Conservation (phyloP, 1,140 invertebrate genomes). For the Bombus balteatus region DNA sequence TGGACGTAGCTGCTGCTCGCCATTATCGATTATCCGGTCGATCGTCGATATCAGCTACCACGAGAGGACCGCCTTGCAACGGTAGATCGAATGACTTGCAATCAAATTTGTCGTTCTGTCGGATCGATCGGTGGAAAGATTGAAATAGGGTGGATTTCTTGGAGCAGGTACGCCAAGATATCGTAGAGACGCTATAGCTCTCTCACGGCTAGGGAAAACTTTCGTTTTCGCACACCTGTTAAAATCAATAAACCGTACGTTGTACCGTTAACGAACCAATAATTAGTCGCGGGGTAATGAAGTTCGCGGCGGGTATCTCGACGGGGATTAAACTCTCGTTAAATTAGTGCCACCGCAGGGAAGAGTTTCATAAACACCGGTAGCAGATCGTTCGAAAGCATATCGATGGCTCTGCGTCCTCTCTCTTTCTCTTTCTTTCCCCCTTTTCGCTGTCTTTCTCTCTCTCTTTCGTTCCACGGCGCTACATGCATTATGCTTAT, state of each 20-base stretch:
- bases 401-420: constrained; percentile 43
- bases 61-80: background rate
- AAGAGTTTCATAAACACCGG: constrained; percentile 39
- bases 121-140: background rate
- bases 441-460: too few relatives aligned
- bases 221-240: constrained; percentile 35
- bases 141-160: too few relatives aligned
- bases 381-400: constrained; percentile 48
- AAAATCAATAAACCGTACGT: constrained; percentile 69
- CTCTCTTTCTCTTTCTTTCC: background rate
- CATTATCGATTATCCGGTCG: constrained; percentile 67
- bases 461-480: too few relatives aligned
- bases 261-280: constrained; percentile 68
- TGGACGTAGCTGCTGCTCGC: constrained; percentile 33
- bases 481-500: constrained; percentile 51
- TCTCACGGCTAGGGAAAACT: background rate
- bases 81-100: constrained; percentile 31
- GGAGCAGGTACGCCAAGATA: background rate
- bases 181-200: background rate
- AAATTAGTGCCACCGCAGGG: constrained; percentile 22
- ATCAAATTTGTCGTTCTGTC: constrained; percentile 6
- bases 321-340: constrained; percentile 40
- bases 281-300: constrained; percentile 66
- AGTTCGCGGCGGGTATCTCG: constrained; percentile 38
- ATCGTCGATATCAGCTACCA: constrained; percentile 58